Evolutionary conservation across 1,140 invertebrate genomes (phyloP).

Genomic region (Drosophila miranda): DNA sequence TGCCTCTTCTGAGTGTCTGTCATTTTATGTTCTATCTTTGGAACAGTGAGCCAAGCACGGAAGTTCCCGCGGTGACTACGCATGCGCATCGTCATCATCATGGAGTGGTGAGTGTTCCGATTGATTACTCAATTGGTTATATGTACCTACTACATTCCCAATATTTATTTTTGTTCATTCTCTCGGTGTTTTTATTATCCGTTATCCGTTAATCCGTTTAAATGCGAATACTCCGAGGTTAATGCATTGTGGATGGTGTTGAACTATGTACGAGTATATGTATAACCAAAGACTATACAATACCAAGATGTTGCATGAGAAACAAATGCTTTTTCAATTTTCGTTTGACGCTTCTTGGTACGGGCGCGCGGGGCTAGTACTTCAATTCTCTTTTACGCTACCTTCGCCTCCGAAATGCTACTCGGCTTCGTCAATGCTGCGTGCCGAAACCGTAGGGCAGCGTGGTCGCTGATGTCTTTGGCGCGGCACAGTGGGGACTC

Average conservation of each 20-base stretch:
- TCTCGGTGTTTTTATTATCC: constrained; percentile 57
- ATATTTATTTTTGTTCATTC: constrained; percentile 41
- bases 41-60: constrained; percentile 62
- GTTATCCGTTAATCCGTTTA: constrained; percentile 37
- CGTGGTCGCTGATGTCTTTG: no score
- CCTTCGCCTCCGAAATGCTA: no score
- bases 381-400: no score
- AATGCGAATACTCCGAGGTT: constrained; percentile 50
- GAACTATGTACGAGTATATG: constrained; percentile 10
- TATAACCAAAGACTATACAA: no score
- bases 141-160: background rate
- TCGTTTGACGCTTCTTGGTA: no score
- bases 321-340: no score
- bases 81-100: constrained; percentile 88
- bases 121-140: constrained; percentile 6
- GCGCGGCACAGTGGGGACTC: no score
- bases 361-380: no score
- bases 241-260: constrained; percentile 48
- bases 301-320: no score
- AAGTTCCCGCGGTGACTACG: constrained; percentile 76
- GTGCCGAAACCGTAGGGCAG: no score
- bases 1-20: background rate
- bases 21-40: constrained; percentile 9
- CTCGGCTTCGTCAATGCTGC: no score
- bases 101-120: constrained; percentile 82